Evolutionary conservation across 2,113 vertebrate species (phyloP).

Genomic region (Chroicocephalus ridibundus): DNA sequence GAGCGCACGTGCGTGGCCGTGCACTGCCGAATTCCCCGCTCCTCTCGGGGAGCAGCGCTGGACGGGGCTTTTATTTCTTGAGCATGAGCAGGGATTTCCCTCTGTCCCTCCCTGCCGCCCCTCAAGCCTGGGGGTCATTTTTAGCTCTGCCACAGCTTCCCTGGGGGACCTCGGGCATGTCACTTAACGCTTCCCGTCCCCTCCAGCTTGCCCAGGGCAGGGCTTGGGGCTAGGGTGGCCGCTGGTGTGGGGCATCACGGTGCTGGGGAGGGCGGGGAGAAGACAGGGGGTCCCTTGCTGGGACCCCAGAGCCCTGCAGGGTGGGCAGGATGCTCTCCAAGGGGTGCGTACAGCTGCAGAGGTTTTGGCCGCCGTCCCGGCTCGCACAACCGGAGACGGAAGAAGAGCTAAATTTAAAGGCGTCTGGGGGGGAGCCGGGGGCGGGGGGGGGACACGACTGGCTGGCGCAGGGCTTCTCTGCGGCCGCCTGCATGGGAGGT

Average conservation of each 20-base stretch:
- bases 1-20: fast-evolving
- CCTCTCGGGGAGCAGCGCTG: neutral
- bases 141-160: neutral
- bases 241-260: fast-evolving
- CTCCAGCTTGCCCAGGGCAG: fast-evolving
- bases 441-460: neutral
- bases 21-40: neutral
- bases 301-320: fast-evolving
- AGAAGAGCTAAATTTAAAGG: constrained; percentile 30
- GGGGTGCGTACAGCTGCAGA: neutral
- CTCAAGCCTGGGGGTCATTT: neutral
- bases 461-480: neutral
- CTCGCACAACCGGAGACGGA: neutral
- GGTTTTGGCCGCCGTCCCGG: neutral
- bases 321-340: neutral
- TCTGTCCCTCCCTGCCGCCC: neutral
- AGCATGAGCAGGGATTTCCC: neutral
- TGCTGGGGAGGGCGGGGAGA: neutral
- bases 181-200: neutral
- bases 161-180: neutral
- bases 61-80: neutral
- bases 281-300: neutral
- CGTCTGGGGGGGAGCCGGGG: fast-evolving
- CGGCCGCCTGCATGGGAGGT: neutral
- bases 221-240: neutral